phyloP scores from a whole-genome alignment of 2,113 vertebrate genomes.

The Upupa epops region DNA sequence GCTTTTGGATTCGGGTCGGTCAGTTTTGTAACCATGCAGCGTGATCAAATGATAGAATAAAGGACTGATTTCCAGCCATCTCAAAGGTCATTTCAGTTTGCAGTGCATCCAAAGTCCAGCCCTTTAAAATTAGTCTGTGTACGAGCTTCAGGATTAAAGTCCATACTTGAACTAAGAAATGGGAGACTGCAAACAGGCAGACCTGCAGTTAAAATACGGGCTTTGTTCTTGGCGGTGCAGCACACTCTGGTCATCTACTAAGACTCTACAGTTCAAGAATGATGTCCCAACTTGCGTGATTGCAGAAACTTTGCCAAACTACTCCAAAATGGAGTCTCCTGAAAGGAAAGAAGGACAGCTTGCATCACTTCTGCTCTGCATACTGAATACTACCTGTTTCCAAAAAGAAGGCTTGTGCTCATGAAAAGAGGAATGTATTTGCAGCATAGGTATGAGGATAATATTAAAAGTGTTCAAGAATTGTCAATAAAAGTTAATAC shows the following conservation, averaged over 20 bases:
- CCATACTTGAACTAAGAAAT: neutral
- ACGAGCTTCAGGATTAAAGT: neutral
- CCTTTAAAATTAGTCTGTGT: neutral
- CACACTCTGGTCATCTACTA: neutral
- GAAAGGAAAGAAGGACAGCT: neutral
- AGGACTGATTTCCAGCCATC: neutral
- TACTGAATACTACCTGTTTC: neutral
- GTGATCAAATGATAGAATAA: neutral
- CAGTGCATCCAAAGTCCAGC: neutral
- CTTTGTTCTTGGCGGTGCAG: neutral
- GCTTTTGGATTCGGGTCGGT: neutral
- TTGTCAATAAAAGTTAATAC: neutral
- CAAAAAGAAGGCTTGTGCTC: fast-evolving
- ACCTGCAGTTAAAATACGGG: neutral
- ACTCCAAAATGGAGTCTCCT: neutral
- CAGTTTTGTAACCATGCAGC: neutral
- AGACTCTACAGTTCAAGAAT: neutral
- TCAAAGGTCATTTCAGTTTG: neutral
- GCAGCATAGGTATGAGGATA: fast-evolving
- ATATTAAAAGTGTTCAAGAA: neutral
- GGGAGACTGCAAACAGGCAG: neutral
- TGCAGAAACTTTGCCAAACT: neutral
- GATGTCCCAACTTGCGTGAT: fast-evolving
- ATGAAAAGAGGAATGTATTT: neutral
- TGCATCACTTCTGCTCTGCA: neutral